Conservation (phyloP, 2,113 vertebrate species). For the Empidonax traillii region DNA sequence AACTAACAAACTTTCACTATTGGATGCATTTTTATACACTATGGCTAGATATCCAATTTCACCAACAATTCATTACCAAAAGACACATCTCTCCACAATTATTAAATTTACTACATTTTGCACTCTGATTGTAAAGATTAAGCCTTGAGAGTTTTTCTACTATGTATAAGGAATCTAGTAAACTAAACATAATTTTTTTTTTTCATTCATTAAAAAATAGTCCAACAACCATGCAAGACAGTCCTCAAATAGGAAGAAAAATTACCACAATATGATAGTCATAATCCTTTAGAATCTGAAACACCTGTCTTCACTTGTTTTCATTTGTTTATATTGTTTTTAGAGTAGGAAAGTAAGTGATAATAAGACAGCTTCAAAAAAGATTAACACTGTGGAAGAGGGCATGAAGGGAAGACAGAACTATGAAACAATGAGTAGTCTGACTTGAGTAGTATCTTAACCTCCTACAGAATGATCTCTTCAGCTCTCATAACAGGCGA, state of each 20-base stretch:
- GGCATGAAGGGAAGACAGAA: not conserved
- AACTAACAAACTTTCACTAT: not conserved
- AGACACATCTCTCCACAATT: not conserved
- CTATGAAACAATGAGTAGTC: not conserved
- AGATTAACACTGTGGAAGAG: not conserved
- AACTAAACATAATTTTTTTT: not conserved
- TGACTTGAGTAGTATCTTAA: not conserved
- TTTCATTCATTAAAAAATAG: not conserved
- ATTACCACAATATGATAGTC: not conserved
- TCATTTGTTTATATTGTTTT: not conserved
- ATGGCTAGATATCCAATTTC: not conserved
- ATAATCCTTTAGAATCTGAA: not conserved
- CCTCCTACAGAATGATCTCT: not conserved
- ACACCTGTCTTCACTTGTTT: not conserved
- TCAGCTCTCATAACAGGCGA: not conserved
- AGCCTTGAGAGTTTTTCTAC: not conserved
- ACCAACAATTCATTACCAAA: not conserved
- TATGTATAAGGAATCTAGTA: not conserved
- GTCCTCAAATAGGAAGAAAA: not conserved
- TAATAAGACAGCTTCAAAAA: not conserved
- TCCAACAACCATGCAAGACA: not conserved
- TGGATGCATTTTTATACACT: not conserved
- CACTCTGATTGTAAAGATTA: not conserved
- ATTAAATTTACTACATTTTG: not conserved
- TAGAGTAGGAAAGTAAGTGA: not conserved